phyloP scores from a whole-genome alignment of 2,797 vertebrate genomes.

The Hyperoplus lanceolatus region DNA sequence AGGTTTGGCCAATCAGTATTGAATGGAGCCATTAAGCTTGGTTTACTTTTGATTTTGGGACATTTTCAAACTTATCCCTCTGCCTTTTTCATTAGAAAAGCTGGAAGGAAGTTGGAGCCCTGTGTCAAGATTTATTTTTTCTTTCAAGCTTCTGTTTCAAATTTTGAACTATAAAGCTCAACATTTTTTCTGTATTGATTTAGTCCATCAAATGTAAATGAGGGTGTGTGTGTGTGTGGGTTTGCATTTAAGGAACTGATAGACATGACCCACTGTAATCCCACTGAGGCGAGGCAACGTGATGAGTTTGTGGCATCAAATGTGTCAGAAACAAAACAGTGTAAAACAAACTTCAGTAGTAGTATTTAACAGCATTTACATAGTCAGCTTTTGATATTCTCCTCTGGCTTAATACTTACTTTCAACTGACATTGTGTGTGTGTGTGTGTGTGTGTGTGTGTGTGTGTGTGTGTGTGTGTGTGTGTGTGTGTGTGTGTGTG shows the following conservation, averaged over 20 bases:
- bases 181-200: conserved; percentile 1
- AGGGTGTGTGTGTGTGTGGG: conserved; percentile 1
- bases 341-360: conserved; percentile 31
- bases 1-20: background rate
- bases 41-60: background rate
- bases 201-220: background rate
- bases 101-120: background rate
- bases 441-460: conserved; percentile 46
- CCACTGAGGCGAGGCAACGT: conserved; percentile 5
- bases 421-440: conserved; percentile 43
- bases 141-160: background rate
- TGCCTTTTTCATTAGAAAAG: background rate
- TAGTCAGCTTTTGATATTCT: conserved; percentile 40
- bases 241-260: conserved; percentile 8
- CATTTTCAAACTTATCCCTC: background rate
- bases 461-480: conserved; percentile 40
- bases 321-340: conserved; percentile 38
- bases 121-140: background rate
- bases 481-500: no score
- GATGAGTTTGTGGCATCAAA: conserved; percentile 28
- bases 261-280: conserved; percentile 9
- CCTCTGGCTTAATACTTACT: conserved; percentile 43
- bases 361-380: conserved; percentile 48
- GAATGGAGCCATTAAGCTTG: conserved; percentile 13
- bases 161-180: background rate